Conservation (phyloP, 2,797 vertebrate species). For the Pteronotus mesoamericanus region DNA sequence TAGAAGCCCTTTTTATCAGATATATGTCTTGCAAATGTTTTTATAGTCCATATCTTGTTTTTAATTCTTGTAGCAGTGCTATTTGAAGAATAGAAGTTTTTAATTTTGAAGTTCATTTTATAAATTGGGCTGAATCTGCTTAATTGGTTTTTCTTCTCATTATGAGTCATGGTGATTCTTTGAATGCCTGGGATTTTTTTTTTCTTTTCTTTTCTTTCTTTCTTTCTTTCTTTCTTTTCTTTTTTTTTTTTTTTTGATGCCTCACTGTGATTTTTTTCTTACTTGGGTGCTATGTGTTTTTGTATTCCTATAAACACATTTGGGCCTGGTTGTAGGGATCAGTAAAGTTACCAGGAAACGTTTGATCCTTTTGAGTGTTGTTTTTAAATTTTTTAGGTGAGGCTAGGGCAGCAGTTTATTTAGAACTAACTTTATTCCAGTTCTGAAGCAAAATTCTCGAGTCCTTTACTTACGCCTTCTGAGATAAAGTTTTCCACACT, state of each 20-base stretch:
- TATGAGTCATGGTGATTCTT: neutral
- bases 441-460: neutral
- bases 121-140: neutral
- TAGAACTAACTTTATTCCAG: neutral
- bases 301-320: neutral
- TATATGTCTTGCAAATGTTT: neutral
- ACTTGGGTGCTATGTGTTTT: neutral
- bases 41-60: neutral
- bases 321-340: neutral
- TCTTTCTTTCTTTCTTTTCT: no score
- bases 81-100: neutral
- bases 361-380: neutral
- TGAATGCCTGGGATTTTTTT: neutral
- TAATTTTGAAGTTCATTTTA: neutral
- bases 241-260: neutral
- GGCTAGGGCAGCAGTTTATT: neutral
- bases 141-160: neutral
- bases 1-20: neutral
- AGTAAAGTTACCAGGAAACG: neutral
- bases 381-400: neutral
- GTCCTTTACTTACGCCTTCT: neutral
- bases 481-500: neutral
- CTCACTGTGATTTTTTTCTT: neutral
- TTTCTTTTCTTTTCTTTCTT: neutral
- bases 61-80: neutral